Evolutionary conservation across 1,140 invertebrate species (phyloP).

Genomic region (Drosophila pallidifrons): DNA sequence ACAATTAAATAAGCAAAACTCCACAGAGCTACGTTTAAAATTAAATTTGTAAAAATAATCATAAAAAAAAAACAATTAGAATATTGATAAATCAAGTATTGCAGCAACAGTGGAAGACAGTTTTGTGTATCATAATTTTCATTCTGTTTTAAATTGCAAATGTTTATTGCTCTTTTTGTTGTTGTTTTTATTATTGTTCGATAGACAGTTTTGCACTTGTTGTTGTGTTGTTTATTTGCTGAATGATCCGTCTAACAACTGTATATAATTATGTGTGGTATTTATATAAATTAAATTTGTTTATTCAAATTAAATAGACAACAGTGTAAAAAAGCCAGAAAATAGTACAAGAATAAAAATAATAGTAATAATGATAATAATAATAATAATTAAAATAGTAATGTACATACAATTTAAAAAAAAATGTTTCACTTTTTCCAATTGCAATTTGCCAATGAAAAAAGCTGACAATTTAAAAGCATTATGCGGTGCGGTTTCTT

Average conservation of each 20-base stretch:
- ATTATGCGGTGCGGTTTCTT: slow-evolving; percentile 59
- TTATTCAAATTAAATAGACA: slow-evolving; percentile 80
- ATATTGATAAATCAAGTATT: slow-evolving; percentile 72
- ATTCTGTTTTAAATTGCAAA: slow-evolving; percentile 39
- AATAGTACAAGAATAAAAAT: slow-evolving; percentile 30
- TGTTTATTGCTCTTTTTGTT: slow-evolving; percentile 50
- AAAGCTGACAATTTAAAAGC: slow-evolving; percentile 75
- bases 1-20: slow-evolving; percentile 46
- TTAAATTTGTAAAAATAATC: slow-evolving; percentile 25
- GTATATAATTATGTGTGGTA: not conserved
- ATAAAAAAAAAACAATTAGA: slow-evolving; percentile 46
- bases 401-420: slow-evolving; percentile 81
- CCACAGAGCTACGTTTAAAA: slow-evolving; percentile 34
- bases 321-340: slow-evolving; percentile 75
- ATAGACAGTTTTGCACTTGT: slow-evolving; percentile 17
- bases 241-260: slow-evolving; percentile 28
- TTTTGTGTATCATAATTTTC: slow-evolving; percentile 44
- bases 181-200: slow-evolving; percentile 28
- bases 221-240: slow-evolving; percentile 36
- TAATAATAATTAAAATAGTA: slow-evolving; percentile 42
- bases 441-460: slow-evolving; percentile 10
- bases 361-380: slow-evolving; percentile 16
- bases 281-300: slow-evolving; percentile 57
- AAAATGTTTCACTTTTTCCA: slow-evolving; percentile 38
- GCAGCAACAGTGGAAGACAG: slow-evolving; percentile 84